Evolutionary conservation across 2,797 vertebrate species (phyloP), one percentile per base, ranked within the genome.

Genomic region (Brachymystax lenok): DNA sequence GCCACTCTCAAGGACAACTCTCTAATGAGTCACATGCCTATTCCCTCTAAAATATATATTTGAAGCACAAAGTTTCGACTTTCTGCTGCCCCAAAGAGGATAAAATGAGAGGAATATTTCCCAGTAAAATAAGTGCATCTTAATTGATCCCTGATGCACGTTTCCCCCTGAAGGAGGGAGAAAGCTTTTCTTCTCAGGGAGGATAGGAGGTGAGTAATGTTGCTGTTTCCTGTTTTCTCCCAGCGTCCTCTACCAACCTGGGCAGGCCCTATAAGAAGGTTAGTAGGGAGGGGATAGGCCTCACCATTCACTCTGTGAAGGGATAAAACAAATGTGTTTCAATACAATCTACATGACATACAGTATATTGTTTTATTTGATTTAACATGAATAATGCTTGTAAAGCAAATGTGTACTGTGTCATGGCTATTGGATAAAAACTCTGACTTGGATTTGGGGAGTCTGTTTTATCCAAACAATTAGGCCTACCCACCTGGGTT

Each of bases 1-100:
- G 87, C 8, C 16, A 85, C 89, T 91, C 89, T 92, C 91, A 94
- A 93, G 92, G 92, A 92, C 90, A 88, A 88, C 83, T 88, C 85
- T 92, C 84, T 92, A 88, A 93, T 91, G 87, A 90, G 69, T 70
- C 68, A 80, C 50, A 63, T 73, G 10, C 71, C 35, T 84, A 84
- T 67, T 77, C 88, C 84, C 81, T 81, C 87, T 84, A 85, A 59
- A 86, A 88, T 77, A 83, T 90, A 86, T 89, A 75, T 88, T 86
- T 90, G 85, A 93, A 91, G 79, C 87, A 63, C 52, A n/a, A 59
- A 59, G 51, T 56, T 40, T 79, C 75, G 77, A 88, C 86, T 90
- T 86, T 88, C 85, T 85, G 75, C 84, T 77, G 84, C 73, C 75
- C 74, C 10, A 84, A 74, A 46, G 74, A 75, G 33, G 74, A 81